Evolutionary conservation across 2,888 invertebrate genomes (phyloP), one percentile per base, ranked within the genome.

Genomic region (Dicyrtomina minuta): DNA sequence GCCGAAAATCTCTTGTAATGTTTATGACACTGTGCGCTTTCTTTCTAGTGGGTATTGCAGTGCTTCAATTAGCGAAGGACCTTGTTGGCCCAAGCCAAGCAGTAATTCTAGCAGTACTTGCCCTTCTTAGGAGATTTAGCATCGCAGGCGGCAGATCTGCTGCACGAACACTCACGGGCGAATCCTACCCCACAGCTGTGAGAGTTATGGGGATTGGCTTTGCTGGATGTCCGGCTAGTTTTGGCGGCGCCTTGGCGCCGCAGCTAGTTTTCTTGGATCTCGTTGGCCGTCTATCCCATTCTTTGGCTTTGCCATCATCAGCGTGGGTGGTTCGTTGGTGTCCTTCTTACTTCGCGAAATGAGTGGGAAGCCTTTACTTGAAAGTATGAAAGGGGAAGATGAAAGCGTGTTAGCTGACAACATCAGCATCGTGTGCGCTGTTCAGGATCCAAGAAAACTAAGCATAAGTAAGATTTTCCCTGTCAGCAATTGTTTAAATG

Each of bases 1-100:
- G 76, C 26, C 58, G 74, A 22, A 74, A 66, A 44, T 58, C 76
- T 2, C 62, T 73, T 1, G 68, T 75, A 12, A 22, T 72, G 1
- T 72, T 72, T 56, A 74, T 72, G 72, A 17, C 49, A 1, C 12
- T 72, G 3, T 69, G 64, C 2, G 67, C 74, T 41, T 15, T 51
- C 0, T 69, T 71, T 26, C 55, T 75, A 39, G 73, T 68, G 1
- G 8, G 43, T 2, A 43, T 75, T n/a, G 71, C 73, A 2, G 20
- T 71, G 17, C 55, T 73, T 12, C 66, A 71, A 59, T 33, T 75
- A 6, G 56, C 15, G 8, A 15, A 4, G 27, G 10, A 8, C 6
- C 12, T 51, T 4, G 51, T 17, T 2, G 46, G n/a, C 15, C 17
- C 20, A 3, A 27, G 6, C 27, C 27, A 15, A 1, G 41, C 12